Percentiles rank a stretch among this genome's conserved stretches.
Evolutionary conservation across 2,113 vertebrate genomes (phyloP).

Genomic region (Eupsittula cactorum): DNA sequence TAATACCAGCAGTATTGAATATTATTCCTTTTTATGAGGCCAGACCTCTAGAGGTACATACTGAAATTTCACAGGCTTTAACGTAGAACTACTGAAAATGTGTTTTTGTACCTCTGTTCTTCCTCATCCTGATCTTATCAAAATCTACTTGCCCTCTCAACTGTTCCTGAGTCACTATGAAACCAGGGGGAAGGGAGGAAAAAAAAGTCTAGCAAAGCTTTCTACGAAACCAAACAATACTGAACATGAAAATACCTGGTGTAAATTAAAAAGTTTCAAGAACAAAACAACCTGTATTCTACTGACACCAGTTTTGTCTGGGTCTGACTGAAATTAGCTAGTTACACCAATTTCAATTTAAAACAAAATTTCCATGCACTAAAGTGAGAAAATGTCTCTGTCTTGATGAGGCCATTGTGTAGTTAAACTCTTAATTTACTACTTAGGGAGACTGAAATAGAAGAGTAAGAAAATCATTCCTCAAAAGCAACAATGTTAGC

Average conservation of each 20-base stretch:
- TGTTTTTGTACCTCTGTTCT: background rate
- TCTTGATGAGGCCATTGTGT: background rate
- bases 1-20: background rate
- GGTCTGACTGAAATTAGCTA: background rate
- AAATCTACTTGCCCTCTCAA: background rate
- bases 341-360: background rate
- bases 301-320: background rate
- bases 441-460: background rate
- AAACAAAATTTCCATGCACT: background rate
- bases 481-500: background rate
- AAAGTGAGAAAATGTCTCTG: background rate
- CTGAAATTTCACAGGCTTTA: background rate
- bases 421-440: background rate
- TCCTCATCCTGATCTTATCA: background rate
- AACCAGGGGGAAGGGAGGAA: background rate
- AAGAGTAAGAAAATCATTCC: background rate
- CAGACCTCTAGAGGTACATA: background rate
- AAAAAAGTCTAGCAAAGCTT: background rate
- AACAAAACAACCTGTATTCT: background rate
- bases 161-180: background rate
- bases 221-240: background rate
- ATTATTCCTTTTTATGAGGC: background rate
- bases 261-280: background rate
- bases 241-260: background rate
- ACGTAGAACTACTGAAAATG: background rate